phyloP scores from a whole-genome alignment of 2,113 vertebrate species.

The Lethenteron reissneri region DNA sequence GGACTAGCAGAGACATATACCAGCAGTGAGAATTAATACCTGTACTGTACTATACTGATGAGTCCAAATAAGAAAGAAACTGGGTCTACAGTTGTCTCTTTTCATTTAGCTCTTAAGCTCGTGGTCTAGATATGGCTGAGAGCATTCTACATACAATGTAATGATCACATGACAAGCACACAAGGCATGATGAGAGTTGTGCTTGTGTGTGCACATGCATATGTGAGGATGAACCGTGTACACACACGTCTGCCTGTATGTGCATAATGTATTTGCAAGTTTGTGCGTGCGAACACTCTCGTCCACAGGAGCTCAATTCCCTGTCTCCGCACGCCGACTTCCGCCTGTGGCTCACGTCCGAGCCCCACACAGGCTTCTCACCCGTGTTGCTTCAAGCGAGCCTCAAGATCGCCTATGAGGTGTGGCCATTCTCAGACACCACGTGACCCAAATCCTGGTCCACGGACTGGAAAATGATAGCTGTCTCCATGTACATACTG shows the following conservation, averaged over 20 bases:
- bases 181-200: not conserved
- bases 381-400: constrained; percentile 75
- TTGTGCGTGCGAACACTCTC: constrained; percentile 7
- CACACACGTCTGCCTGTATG: not conserved
- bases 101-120: not conserved
- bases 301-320: constrained; percentile 53
- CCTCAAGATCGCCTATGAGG: constrained; percentile 91
- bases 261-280: not conserved
- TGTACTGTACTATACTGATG: not conserved
- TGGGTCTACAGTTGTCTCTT: not conserved
- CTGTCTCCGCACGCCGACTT: constrained; percentile 60
- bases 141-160: not conserved
- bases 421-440: constrained; percentile 17
- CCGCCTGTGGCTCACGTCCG: constrained; percentile 84
- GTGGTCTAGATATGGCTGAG: not conserved
- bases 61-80: not conserved
- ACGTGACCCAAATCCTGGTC: not conserved
- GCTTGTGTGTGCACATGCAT: not conserved
- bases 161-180: not conserved
- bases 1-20: no score
- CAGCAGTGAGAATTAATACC: not conserved
- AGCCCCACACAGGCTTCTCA: constrained; percentile 68
- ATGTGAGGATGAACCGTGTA: not conserved
- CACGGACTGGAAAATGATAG: not conserved
- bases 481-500: not conserved